A percentile compares a stretch with the other conserved stretches of the same genome.
phyloP scores from a whole-genome alignment of 2,113 vertebrate species.

The Anhinga rufa region DNA sequence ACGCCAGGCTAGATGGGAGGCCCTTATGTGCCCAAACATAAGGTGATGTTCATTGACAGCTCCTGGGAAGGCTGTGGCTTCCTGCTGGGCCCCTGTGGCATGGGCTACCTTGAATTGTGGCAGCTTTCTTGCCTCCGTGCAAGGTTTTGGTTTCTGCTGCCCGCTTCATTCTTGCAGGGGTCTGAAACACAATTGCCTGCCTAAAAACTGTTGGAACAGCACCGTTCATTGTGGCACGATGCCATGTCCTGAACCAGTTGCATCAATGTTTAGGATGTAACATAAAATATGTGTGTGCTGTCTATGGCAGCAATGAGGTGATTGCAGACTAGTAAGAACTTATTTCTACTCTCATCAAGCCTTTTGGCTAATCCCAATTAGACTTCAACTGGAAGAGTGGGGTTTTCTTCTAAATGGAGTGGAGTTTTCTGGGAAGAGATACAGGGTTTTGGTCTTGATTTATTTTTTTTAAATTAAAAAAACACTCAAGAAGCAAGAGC shows the following conservation, averaged over 20 bases:
- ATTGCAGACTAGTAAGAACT: background rate
- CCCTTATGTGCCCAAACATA: rapidly evolving
- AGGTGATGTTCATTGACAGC: background rate
- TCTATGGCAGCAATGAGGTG: background rate
- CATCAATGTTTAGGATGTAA: background rate
- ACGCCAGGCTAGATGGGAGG: background rate
- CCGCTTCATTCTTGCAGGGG: background rate
- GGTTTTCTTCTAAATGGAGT: background rate
- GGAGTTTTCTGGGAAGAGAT: background rate
- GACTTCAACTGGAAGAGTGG: background rate
- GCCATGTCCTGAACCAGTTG: background rate
- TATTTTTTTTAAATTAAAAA: background rate
- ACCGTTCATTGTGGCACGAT: rapidly evolving
- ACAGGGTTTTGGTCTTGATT: background rate
- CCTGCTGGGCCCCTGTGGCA: background rate
- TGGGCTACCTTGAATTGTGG: background rate
- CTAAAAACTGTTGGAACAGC: background rate
- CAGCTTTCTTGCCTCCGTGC: background rate
- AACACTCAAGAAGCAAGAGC: background rate
- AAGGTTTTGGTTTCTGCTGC: background rate
- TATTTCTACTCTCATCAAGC: background rate
- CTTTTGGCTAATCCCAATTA: background rate
- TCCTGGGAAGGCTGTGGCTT: background rate
- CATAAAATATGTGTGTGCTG: background rate
- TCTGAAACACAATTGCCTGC: background rate